Evolutionary conservation across 2,888 invertebrate species (phyloP).

Genomic region (Diaprepes abbreviatus): DNA sequence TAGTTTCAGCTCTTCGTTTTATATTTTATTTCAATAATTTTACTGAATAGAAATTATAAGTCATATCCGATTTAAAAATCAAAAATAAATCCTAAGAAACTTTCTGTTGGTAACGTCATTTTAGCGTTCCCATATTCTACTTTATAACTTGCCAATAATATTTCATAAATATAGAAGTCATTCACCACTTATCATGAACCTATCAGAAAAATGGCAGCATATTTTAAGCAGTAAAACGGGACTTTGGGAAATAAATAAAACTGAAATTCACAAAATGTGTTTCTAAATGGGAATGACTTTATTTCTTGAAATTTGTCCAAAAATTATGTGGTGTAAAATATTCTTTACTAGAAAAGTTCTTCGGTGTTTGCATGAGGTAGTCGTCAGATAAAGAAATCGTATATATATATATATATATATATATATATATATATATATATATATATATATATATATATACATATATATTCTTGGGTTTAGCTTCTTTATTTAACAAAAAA

Average conservation of each 20-base stretch:
- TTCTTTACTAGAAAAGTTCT: background rate
- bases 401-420: too few relatives aligned
- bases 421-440: too few relatives aligned
- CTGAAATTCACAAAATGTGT: background rate
- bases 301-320: background rate
- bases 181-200: slow-evolving; percentile 5
- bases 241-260: slow-evolving; percentile 8
- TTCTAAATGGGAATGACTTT: background rate
- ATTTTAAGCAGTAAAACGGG: slow-evolving; percentile 1
- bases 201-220: slow-evolving; percentile 19
- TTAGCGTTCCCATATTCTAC: background rate
- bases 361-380: too few relatives aligned
- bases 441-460: too few relatives aligned
- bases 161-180: background rate
- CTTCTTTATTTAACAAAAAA: too few relatives aligned
- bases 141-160: background rate
- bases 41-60: too few relatives aligned
- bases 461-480: too few relatives aligned
- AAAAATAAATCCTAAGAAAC: too few relatives aligned
- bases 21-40: too few relatives aligned
- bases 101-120: background rate
- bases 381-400: too few relatives aligned
- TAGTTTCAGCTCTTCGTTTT: too few relatives aligned
- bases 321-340: background rate
- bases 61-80: too few relatives aligned